Base-by-base conservation (phyloP, 1,140 invertebrate genomes). In the Heterodera carotae region DNA sequence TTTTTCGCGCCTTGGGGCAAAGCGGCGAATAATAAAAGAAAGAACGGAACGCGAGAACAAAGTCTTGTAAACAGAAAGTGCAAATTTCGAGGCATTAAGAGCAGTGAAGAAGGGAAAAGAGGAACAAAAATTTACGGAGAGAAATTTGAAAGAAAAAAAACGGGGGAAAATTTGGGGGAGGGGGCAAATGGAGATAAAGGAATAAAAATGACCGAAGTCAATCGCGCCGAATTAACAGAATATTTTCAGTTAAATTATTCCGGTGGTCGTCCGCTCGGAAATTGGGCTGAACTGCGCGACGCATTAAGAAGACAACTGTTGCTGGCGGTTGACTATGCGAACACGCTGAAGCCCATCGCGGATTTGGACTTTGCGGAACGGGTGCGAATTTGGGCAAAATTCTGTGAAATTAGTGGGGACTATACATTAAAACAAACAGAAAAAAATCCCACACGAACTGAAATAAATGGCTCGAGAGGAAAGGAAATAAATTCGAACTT, bases 301-400 rank as follows among this genome's bases (percentile, higher is more conserved):
- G 84, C 74, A 39, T 67, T 86, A 27, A 73, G 82, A 15, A 81
- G 85, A 59, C 64, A 87, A 59, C 34, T 87, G 18, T 78, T 83
- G n/a, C 62, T 87, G 68, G 76, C 81, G 12, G 75, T 86, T 67
- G 85, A 86, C 83, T 86, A 87, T 74, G 82, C 80, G n/a, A 87
- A 87, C 53, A 86, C 85, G 34, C 68, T 86, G n/a, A 88, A 88
- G 71, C 85, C 85, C 7, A 84, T 86, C 53, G 85, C 85, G 33
- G 85, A 86, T 71, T 48, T 88, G 33, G 56, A 69, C 25, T 73
- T 79, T 12, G 53, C 74, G 15, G 79, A 88, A 74, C 84, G 85
- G 82, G 85, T 86, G 31, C 18, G 74, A 43, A 43, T 1, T 43
- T 43, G 2, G n/a, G n/a, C 12, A 43, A 43, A 43, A 43, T 43